A percentile compares a stretch with the other conserved stretches of the same genome.
phyloP scores from a whole-genome alignment of 2,113 vertebrate species.

The Seriola dumerili region DNA sequence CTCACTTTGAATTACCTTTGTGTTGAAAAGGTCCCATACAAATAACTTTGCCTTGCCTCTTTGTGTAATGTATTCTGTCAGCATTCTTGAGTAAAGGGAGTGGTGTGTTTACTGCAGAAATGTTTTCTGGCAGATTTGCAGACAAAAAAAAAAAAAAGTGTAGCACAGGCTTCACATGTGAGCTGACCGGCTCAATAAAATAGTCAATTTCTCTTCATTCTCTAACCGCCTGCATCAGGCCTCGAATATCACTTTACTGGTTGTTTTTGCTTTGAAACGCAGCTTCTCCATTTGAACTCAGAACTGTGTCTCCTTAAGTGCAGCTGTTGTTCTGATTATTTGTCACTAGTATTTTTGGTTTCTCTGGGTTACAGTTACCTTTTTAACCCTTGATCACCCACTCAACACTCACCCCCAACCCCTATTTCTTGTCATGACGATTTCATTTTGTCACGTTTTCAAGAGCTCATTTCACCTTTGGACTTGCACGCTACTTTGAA shows the following conservation, averaged over 20 bases:
- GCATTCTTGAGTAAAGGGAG: not conserved
- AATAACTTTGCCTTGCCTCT: slow-evolving; percentile 32
- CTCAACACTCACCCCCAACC: not conserved
- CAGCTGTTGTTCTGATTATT: slow-evolving; percentile 43
- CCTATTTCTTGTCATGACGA: not conserved
- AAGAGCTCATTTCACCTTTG: not conserved
- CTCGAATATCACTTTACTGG: not conserved
- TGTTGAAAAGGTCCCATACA: slow-evolving; percentile 55
- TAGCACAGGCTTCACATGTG: not conserved
- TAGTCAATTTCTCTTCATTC: not conserved
- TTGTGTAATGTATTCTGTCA: slow-evolving; percentile 8
- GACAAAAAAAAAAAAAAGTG: not conserved
- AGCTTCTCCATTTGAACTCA: not conserved
- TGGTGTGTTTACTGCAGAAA: not conserved
- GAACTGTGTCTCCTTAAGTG: slow-evolving; percentile 24
- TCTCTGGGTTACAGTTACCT: slow-evolving; percentile 2
- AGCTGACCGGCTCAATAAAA: not conserved
- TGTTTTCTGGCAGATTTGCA: slow-evolving; percentile 2
- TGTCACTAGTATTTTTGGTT: slow-evolving; percentile 42
- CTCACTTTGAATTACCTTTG: slow-evolving; percentile 65
- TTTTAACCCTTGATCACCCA: slow-evolving; percentile 1
- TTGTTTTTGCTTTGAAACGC: not conserved
- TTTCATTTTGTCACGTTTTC: slow-evolving; percentile 3
- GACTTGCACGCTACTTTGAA: not conserved
- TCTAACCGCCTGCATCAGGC: not conserved